Evolutionary conservation across 1,140 invertebrate genomes (phyloP), one percentile per base, ranked within the genome.

Genomic region (Condylostylus longicornis): DNA sequence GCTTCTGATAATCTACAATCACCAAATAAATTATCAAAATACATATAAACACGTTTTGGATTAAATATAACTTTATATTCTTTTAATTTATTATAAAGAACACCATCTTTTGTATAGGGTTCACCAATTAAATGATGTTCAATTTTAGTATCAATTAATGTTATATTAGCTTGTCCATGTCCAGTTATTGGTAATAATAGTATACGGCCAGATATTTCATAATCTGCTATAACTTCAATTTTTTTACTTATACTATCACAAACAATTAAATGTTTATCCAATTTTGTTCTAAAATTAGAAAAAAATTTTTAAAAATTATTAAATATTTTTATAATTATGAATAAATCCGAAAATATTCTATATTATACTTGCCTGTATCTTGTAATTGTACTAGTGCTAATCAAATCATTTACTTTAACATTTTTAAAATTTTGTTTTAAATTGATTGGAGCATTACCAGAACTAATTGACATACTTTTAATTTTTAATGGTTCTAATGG

Each of bases 121-220:
- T 75, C 69, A 17, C 66, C 73, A 33, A 68, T 63, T 7, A 75
- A 49, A 17, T 64, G 66, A 45, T 71, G 70, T 42, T 67, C 70
- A 2, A 73, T 67, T 19, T 66, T 65, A 5, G 74, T 54, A 41
- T 73, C 66, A 15, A 69, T 45, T 53, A 79, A 66, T 5, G 74
- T 77, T 7, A 82, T 69, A 43, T 80, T 79, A 0, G 70, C 70
- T 27, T 68, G 59, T 5, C 80, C 80, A 38, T 69, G 65, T 22
- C 80, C 79, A n/a, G 63, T 68, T 15, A 83, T 73, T 0, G 77
- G 77, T 19, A 83, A 47, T 12, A 83, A 47, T 4, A 82, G 49
- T 33, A 83, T 70, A 33, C 70, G 68, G 18, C 80, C 79, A 15
- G 69, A 66, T 50, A 81, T 65, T 31, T 72, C 68, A 43, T 82